These are phyloP conservation scores for Brachionus angularis DNA, from an alignment of 1,140 invertebrate genomes.

Conservation along the genomic window DNA sequence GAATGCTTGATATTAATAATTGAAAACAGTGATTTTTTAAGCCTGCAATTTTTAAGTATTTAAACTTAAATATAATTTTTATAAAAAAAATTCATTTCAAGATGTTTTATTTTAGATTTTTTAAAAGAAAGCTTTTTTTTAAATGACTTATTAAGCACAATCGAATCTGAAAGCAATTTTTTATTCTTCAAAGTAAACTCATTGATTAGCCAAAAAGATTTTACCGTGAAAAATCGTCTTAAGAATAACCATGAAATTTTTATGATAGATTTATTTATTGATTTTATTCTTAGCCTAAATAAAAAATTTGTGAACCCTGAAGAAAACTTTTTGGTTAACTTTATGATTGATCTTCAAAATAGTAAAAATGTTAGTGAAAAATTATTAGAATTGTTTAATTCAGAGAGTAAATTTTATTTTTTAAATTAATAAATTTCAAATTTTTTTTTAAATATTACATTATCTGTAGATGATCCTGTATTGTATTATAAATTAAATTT, in stretches of 20 bases:
- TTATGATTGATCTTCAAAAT: neutral
- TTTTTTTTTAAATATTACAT: neutral
- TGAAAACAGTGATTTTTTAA: no score
- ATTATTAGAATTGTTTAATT: constrained; percentile 6
- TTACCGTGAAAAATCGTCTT: neutral
- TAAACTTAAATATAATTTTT: no score
- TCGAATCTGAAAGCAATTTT: no score
- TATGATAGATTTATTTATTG: neutral
- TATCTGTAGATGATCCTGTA: constrained; percentile 4
- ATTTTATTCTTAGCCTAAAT: constrained; percentile 11
- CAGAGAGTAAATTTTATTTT: neutral
- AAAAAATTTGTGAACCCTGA: constrained; percentile 11
- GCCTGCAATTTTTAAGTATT: no score
- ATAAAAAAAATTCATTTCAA: no score
- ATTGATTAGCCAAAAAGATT: no score
- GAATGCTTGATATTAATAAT: no score
- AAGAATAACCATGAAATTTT: neutral
- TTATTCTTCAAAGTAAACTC: no score
- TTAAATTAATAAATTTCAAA: neutral
- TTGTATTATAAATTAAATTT: neutral
- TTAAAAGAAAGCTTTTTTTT: no score
- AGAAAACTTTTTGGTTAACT: constrained; percentile 7
- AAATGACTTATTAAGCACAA: no score
- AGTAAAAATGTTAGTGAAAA: constrained; percentile 18
- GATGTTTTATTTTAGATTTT: no score